Evolutionary conservation across 2,888 invertebrate genomes (phyloP).

Genomic region (Caenorhabditis imperialis): DNA sequence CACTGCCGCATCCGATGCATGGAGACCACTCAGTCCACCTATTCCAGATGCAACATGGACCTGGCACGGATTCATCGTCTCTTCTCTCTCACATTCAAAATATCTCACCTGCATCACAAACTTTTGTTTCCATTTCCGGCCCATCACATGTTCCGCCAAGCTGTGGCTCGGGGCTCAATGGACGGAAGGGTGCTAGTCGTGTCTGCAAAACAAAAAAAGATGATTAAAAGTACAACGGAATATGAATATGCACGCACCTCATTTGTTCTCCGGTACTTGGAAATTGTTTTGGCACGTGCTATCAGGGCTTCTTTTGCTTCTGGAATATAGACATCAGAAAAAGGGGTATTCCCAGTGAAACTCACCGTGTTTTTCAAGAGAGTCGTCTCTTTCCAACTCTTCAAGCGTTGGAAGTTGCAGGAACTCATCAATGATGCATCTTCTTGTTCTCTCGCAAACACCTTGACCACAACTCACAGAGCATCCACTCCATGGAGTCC

Average conservation of each 20-base stretch:
- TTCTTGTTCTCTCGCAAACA: slow-evolving; percentile 62
- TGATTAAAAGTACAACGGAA: not conserved
- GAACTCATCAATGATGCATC: slow-evolving; percentile 67
- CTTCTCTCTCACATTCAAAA: not conserved
- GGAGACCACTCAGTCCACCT: slow-evolving; percentile 67
- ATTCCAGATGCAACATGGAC: slow-evolving; percentile 65
- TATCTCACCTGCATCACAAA: slow-evolving; percentile 64
- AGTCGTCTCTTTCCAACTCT: slow-evolving; percentile 61
- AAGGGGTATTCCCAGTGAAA: not conserved
- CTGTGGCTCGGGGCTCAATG: slow-evolving; percentile 31
- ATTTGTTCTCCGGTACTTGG: slow-evolving; percentile 44
- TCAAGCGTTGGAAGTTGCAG: slow-evolving; percentile 64
- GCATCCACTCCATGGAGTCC: slow-evolving; percentile 67
- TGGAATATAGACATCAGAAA: slow-evolving; percentile 13
- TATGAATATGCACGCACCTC: slow-evolving; percentile 18
- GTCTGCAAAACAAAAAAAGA: slow-evolving; percentile 18
- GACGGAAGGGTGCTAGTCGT: slow-evolving; percentile 39
- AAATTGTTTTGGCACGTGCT: slow-evolving; percentile 55
- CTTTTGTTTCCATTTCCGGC: slow-evolving; percentile 61
- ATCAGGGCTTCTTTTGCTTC: slow-evolving; percentile 57
- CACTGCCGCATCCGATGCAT: slow-evolving; percentile 61
- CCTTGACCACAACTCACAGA: slow-evolving; percentile 67
- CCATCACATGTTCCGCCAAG: slow-evolving; percentile 64
- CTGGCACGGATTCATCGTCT: slow-evolving; percentile 22
- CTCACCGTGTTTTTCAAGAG: slow-evolving; percentile 47